These are phyloP conservation scores for Edolisoma coerulescens DNA, from an alignment of 2,113 vertebrate species.

Conservation along the genomic window DNA sequence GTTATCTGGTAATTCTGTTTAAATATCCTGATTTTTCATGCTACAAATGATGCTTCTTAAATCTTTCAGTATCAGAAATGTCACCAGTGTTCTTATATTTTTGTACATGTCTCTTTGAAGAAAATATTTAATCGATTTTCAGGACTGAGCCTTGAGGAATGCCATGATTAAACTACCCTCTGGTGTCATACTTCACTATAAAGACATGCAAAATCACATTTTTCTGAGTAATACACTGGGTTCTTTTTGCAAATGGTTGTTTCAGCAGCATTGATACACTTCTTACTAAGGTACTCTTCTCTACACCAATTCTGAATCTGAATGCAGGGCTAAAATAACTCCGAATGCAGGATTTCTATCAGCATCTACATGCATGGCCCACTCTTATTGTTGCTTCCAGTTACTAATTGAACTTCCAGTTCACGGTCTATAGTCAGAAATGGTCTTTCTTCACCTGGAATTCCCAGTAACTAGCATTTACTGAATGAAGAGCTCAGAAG, in stretches of 20 bases:
- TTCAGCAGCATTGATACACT: neutral
- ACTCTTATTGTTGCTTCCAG: neutral
- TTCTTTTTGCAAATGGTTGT: neutral
- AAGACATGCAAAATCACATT: neutral
- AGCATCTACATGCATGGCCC: neutral
- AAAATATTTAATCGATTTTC: neutral
- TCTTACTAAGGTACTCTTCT: neutral
- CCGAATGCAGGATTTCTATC: neutral
- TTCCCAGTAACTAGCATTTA: neutral
- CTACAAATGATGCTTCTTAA: neutral
- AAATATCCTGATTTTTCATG: neutral
- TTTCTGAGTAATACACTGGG: neutral
- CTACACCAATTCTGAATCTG: neutral
- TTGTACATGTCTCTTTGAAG: neutral
- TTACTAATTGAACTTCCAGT: neutral
- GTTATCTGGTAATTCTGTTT: neutral
- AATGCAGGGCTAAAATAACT: neutral
- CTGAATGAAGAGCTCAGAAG: neutral
- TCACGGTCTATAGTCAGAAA: neutral
- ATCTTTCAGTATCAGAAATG: neutral
- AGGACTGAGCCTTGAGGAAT: neutral
- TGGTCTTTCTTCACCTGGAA: neutral
- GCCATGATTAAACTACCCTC: neutral
- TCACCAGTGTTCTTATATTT: neutral
- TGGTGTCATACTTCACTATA: neutral